These are phyloP conservation scores for Todus mexicanus DNA, from an alignment of 2,797 vertebrate genomes.

Conservation along the genomic window DNA sequence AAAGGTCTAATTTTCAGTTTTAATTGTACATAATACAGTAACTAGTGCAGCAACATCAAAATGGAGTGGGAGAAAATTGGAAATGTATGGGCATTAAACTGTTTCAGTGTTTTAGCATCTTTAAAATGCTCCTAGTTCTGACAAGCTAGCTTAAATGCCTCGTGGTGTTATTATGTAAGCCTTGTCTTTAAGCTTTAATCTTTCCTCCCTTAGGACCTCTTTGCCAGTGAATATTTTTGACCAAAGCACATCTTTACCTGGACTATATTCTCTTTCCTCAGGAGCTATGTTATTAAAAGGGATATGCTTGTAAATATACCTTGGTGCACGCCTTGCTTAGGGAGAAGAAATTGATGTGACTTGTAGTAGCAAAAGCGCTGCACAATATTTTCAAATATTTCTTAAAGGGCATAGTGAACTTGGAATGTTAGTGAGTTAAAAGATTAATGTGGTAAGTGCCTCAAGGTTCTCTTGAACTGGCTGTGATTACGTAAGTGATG, in stretches of 20 bases:
- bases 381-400: not conserved
- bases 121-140: not conserved
- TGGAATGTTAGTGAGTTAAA: constrained; percentile 31
- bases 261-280: not conserved
- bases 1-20: not conserved
- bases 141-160: not conserved
- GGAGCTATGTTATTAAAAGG: not conserved
- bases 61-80: not conserved
- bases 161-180: not conserved
- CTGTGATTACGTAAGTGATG: not conserved
- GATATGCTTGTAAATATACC: not conserved
- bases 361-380: not conserved
- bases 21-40: not conserved
- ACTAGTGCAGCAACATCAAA: not conserved
- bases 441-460: constrained; percentile 35
- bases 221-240: not conserved
- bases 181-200: not conserved
- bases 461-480: not conserved
- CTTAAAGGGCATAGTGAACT: constrained; percentile 19
- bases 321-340: not conserved
- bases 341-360: not conserved
- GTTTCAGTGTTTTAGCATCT: not conserved
- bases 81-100: not conserved
- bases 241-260: not conserved
- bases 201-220: not conserved